A percentile compares a stretch with the other conserved stretches of the same genome.
Evolutionary conservation across 2,113 vertebrate genomes (phyloP).

Genomic region (Myiozetetes cayanensis): DNA sequence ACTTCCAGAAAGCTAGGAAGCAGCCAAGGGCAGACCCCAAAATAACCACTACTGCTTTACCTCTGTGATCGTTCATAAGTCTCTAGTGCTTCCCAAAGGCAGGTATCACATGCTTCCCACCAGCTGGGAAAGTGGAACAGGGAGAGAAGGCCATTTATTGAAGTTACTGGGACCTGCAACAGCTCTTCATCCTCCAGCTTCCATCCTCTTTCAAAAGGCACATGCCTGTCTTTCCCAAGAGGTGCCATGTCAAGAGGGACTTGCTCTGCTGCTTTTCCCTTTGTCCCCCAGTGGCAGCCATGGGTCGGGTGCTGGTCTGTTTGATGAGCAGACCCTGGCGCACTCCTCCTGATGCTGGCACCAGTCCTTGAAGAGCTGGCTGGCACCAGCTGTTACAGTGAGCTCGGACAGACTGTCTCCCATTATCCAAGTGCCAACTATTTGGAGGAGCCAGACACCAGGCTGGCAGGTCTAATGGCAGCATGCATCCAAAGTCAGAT

Average conservation of each 20-base stretch:
- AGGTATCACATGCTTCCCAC: background rate
- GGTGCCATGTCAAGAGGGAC: background rate
- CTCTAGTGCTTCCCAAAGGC: background rate
- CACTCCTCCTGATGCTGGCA: background rate
- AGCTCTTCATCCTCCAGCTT: background rate
- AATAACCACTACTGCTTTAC: background rate
- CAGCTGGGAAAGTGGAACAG: background rate
- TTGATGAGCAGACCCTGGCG: background rate
- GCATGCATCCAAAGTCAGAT: background rate
- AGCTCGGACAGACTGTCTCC: background rate
- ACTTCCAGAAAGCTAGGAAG: background rate
- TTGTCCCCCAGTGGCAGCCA: background rate
- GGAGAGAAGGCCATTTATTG: background rate
- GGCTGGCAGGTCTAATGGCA: slow-evolving; percentile 3
- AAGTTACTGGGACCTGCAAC: background rate
- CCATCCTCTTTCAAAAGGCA: background rate
- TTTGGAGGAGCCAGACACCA: slow-evolving; percentile 6
- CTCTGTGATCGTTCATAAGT: background rate
- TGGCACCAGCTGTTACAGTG: slow-evolving; percentile 45
- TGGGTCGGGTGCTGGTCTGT: background rate
- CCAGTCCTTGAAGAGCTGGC: background rate
- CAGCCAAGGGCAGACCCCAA: background rate
- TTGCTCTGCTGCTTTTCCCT: background rate
- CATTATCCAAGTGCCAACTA: background rate
- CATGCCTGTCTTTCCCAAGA: background rate